Evolutionary conservation across 2,888 invertebrate species (phyloP).

Genomic region (Heliothis peltigera): DNA sequence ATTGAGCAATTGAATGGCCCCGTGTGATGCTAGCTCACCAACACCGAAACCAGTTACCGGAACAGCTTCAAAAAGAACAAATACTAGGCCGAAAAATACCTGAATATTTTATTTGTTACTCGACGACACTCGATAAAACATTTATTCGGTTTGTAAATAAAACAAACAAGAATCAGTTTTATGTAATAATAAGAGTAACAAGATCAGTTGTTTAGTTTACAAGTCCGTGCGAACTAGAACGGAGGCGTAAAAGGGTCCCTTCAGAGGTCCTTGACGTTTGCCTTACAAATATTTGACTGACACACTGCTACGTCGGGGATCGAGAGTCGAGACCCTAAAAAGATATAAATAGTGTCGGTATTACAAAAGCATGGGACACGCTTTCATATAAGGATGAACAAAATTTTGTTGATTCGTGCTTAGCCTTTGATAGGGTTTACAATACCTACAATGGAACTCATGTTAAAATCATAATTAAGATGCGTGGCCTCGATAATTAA

Average conservation of each 20-base stretch:
- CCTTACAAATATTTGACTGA: conserved; percentile 75
- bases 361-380: conserved; percentile 1
- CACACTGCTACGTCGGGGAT: conserved; percentile 51
- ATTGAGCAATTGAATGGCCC: conserved; percentile 64
- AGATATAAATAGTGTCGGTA: conserved; percentile 16
- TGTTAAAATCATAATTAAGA: conserved; percentile 31
- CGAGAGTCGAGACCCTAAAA: conserved; percentile 17
- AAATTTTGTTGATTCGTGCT: background rate
- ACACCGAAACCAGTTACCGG: conserved; percentile 29
- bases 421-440: conserved; percentile 4
- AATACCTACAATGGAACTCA: conserved; percentile 17
- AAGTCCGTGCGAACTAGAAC: conserved; percentile 61
- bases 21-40: conserved; percentile 47
- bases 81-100: background rate
- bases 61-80: conserved; percentile 29
- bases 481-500: conserved; percentile 34
- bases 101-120: conserved; percentile 6
- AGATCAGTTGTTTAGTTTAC: conserved; percentile 50
- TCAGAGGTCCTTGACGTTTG: conserved; percentile 68
- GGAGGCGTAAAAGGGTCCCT: conserved; percentile 63
- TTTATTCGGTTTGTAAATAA: conserved; percentile 6
- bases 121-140: background rate
- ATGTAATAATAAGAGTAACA: conserved; percentile 30
- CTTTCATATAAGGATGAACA: background rate
- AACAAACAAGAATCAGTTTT: background rate